Evolutionary conservation across 2,797 vertebrate species (phyloP).

Genomic region (Enteromius mattozi): DNA sequence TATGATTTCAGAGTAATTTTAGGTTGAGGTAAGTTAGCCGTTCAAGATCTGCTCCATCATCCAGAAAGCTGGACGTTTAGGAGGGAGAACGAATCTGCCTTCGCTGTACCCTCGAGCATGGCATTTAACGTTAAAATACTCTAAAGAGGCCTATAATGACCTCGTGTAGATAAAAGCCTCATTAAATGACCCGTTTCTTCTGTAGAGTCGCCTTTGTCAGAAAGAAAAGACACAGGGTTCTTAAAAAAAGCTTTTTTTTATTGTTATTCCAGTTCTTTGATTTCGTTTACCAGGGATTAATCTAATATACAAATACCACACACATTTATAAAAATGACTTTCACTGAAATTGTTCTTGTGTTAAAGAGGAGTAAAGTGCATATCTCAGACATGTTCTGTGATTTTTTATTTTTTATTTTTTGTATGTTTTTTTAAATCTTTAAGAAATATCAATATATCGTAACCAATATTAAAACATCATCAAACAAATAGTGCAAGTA

Average conservation of each 20-base stretch:
- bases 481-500: conserved; percentile 66
- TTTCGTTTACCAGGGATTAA: conserved; percentile 44
- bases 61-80: background rate
- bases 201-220: background rate
- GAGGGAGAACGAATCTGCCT: background rate
- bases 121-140: conserved; percentile 3
- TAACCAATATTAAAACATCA: conserved; percentile 36
- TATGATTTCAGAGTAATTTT: conserved; percentile 41
- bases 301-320: conserved; percentile 56
- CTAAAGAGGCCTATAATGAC: background rate
- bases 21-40: conserved; percentile 13
- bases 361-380: conserved; percentile 62
- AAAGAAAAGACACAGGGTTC: background rate
- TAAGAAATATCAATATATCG: conserved; percentile 23
- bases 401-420: conserved; percentile 32
- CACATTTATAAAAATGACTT: conserved; percentile 52
- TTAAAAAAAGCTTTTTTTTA: conserved; percentile 39
- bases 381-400: conserved; percentile 48
- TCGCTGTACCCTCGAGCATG: background rate
- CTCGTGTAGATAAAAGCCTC: background rate
- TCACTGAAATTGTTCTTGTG: conserved; percentile 45
- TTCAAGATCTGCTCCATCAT: conserved; percentile 15
- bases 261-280: conserved; percentile 48
- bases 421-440: conserved; percentile 38
- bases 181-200: background rate